A percentile compares a stretch with the other conserved stretches of the same genome.
These are phyloP conservation scores for Coregonus suidteri DNA, from an alignment of 2,797 vertebrate species.

Conservation along the genomic window DNA sequence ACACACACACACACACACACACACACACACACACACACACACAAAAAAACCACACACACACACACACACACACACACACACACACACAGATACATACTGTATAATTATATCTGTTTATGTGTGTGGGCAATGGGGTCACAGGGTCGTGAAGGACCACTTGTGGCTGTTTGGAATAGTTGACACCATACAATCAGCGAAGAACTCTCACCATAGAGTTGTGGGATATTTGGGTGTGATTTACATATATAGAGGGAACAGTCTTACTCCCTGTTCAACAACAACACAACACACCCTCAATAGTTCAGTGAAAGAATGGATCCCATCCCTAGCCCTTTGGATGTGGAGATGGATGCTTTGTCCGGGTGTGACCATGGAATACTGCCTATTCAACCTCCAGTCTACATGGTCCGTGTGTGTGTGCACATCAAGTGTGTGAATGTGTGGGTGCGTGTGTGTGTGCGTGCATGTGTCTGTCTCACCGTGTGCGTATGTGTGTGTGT, in stretches of 20 bases:
- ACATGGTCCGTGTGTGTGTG: not conserved
- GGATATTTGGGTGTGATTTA: slow-evolving; percentile 19
- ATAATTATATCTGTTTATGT: slow-evolving; percentile 51
- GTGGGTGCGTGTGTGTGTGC: not conserved
- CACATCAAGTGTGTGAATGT: not conserved
- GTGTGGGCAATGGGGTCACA: slow-evolving; percentile 38
- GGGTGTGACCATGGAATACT: slow-evolving; percentile 24
- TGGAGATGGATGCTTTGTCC: not conserved
- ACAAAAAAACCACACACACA: slow-evolving; percentile 37
- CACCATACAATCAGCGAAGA: slow-evolving; percentile 17
- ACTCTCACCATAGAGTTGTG: slow-evolving; percentile 13
- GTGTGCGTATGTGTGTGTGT: not conserved
- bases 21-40: slow-evolving; percentile 47
- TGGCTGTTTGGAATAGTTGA: slow-evolving; percentile 40
- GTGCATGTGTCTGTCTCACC: not conserved
- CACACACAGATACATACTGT: slow-evolving; percentile 38
- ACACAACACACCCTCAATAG: not conserved
- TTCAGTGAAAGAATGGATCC: not conserved
- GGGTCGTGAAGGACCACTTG: slow-evolving; percentile 46
- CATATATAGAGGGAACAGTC: not conserved
- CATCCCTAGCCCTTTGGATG: not conserved
- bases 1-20: slow-evolving; percentile 42
- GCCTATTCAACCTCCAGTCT: slow-evolving; percentile 29
- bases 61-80: slow-evolving; percentile 47
- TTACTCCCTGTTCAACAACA: not conserved